Base-by-base conservation (phyloP, 2,113 vertebrate genomes). In the Melospiza melodia region DNA sequence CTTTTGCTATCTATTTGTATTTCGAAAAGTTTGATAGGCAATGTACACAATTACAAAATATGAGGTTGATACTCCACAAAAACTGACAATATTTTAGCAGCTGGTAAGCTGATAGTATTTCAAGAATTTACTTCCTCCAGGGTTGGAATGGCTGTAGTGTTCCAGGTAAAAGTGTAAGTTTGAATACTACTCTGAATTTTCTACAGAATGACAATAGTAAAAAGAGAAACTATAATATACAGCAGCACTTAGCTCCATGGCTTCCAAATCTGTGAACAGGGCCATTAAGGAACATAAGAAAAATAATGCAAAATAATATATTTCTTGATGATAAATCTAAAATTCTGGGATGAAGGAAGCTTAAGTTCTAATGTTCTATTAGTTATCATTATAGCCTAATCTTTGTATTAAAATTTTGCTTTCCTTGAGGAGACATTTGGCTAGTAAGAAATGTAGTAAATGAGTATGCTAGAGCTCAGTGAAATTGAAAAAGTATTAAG, bases 161-260 rank as follows among this genome's bases (percentile, higher is more conserved):
- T 73, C 30, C 39, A 80, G 7, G 14, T 61, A 31, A 81, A 84
- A 57, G 19, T 83, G 17, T 31, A 37, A 67, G 14, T 52, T 75
- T 75, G 13, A 74, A 24, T 52, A 23, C 25, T 52, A 58, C 12
- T 49, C 52, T 25, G 17, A 75, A 62, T 91, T 66, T 76, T 9
- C 58, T 59, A 51, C 19, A n/a, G 27, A 59, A 25, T 33, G n/a
- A 51, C 49, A 51, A 51, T 33, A 39, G 1, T 58, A 39, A 83
- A 87, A 44, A 85, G 43, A 75, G 28, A 78, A 58, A 24, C 5
- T 52, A 35, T 46, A 63, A 46, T 9, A 33, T 12, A 48, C 5
- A 57, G 8, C 11, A 66, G 6, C 37, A 73, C 14, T 5, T 49
- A 71, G 4, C 4, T 20, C 12, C 3, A 0, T 25, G 17, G 4